Percentiles rank a stretch among this genome's conserved stretches.
phyloP scores from a whole-genome alignment of 2,113 vertebrate species.

The Candoia aspera region DNA sequence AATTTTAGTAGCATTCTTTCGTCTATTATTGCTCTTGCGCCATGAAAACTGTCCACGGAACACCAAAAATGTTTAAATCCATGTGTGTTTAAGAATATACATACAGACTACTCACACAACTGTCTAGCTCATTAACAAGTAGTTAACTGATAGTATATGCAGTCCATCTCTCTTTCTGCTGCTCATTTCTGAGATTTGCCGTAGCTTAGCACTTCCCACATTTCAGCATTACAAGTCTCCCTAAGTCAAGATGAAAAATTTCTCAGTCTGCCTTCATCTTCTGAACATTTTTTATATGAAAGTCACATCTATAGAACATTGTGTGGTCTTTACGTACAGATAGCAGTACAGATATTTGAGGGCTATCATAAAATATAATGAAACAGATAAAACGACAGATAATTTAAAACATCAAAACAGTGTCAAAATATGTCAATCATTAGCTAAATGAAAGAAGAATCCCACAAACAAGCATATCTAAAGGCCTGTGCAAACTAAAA shows the following conservation, averaged over 20 bases:
- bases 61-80: not conserved
- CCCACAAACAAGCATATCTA: not conserved
- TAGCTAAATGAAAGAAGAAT: not conserved
- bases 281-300: not conserved
- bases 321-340: not conserved
- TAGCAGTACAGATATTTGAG: not conserved
- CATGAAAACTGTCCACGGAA: not conserved
- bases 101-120: not conserved
- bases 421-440: not conserved
- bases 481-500: not conserved
- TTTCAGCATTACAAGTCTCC: not conserved
- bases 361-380: not conserved
- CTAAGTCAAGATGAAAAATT: not conserved
- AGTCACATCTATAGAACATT: not conserved
- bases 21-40: not conserved
- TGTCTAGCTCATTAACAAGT: not conserved
- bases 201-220: not conserved
- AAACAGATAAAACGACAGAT: not conserved
- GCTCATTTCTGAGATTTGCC: not conserved
- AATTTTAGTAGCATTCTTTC: not conserved
- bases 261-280: too few relatives aligned
- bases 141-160: not conserved
- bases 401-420: not conserved
- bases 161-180: not conserved
- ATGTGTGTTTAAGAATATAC: too few relatives aligned